These are phyloP conservation scores for Homarus gammarus DNA, from an alignment of 2,888 invertebrate species.

Conservation along the genomic window DNA sequence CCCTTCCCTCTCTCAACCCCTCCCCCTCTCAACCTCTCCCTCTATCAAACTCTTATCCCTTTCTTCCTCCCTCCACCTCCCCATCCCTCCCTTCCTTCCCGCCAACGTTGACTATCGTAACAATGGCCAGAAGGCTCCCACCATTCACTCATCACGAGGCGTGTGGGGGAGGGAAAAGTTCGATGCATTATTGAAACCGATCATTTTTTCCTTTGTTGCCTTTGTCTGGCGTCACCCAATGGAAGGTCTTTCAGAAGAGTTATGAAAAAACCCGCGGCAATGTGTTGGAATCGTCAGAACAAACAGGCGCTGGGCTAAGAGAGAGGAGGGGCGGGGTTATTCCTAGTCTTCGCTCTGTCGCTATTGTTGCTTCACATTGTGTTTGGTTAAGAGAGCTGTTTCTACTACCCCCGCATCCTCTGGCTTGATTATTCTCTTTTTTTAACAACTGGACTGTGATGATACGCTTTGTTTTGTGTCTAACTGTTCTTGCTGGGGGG, in stretches of 20 bases:
- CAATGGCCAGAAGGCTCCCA: conserved; percentile 17
- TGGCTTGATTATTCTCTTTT: conserved; percentile 15
- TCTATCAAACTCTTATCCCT: neutral
- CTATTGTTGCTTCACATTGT: neutral
- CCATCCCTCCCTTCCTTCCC: conserved; percentile 5
- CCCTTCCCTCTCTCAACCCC: neutral
- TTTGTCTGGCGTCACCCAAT: conserved; percentile 46
- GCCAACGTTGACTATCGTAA: conserved; percentile 7
- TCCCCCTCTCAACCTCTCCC: neutral
- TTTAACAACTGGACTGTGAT: conserved; percentile 35
- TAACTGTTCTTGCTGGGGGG: too few species aligned
- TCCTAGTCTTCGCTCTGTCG: neutral
- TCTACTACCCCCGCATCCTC: neutral
- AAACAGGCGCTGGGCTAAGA: neutral
- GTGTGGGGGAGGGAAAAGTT: neutral
- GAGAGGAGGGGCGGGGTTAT: neutral
- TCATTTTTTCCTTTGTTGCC: conserved; percentile 48
- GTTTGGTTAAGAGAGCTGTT: neutral
- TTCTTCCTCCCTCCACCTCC: too few species aligned
- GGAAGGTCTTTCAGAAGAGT: conserved; percentile 28
- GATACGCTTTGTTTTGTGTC: conserved; percentile 26
- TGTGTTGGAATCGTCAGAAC: conserved; percentile 52
- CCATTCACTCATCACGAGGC: neutral
- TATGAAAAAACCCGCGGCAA: conserved; percentile 46
- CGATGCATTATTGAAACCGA: conserved; percentile 49